Evolutionary conservation across 1,140 invertebrate genomes (phyloP).

Genomic region (Drosophila pandora): DNA sequence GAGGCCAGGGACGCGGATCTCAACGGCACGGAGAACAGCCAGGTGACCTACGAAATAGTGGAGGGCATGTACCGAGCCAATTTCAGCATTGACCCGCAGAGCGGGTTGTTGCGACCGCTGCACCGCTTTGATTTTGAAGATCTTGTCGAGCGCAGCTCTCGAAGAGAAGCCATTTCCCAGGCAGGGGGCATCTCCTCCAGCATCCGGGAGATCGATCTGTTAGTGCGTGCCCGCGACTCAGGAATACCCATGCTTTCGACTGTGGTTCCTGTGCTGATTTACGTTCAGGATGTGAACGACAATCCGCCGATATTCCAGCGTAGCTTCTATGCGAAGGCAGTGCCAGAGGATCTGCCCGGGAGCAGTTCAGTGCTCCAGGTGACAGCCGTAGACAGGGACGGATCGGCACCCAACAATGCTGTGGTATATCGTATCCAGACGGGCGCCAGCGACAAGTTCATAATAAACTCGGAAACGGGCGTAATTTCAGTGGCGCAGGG

Average conservation of each 20-base stretch:
- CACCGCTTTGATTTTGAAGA: slow-evolving; percentile 92
- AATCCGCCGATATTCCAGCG: slow-evolving; percentile 92
- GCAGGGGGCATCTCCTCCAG: slow-evolving; percentile 82
- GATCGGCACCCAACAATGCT: slow-evolving; percentile 93
- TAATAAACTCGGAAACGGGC: slow-evolving; percentile 92
- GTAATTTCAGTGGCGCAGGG: slow-evolving; percentile 93
- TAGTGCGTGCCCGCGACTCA: slow-evolving; percentile 91
- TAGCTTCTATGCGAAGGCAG: slow-evolving; percentile 89
- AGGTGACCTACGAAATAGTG: slow-evolving; percentile 92
- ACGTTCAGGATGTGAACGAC: slow-evolving; percentile 95
- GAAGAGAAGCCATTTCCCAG: slow-evolving; percentile 1
- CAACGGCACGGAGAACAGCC: slow-evolving; percentile 94
- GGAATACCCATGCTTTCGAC: slow-evolving; percentile 90
- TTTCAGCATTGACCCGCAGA: slow-evolving; percentile 91
- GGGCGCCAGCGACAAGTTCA: slow-evolving; percentile 96
- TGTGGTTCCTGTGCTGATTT: slow-evolving; percentile 90
- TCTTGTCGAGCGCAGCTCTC: slow-evolving; percentile 75
- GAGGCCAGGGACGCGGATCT: slow-evolving; percentile 94
- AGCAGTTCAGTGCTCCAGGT: slow-evolving; percentile 92
- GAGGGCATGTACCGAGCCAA: slow-evolving; percentile 90
- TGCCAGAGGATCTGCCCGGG: slow-evolving; percentile 92
- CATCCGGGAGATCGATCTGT: slow-evolving; percentile 89
- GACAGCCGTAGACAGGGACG: slow-evolving; percentile 92
- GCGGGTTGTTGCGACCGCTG: slow-evolving; percentile 89
- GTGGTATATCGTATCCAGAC: slow-evolving; percentile 94